phyloP scores from a whole-genome alignment of 1,140 invertebrate genomes.

The Agrilus planipennis region DNA sequence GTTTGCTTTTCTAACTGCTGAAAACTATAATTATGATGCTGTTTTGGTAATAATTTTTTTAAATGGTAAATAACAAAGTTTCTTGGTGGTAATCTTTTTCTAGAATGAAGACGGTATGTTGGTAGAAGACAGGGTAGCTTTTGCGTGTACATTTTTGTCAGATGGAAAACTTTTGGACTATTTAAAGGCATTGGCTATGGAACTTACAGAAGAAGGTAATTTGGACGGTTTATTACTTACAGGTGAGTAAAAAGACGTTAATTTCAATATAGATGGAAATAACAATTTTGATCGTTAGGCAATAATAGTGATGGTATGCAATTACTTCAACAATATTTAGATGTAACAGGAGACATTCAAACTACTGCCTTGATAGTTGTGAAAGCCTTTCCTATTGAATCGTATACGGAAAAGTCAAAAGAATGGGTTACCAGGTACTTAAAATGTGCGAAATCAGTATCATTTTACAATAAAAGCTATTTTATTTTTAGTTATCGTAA shows the following conservation, averaged over 20 bases:
- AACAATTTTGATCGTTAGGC: constrained; percentile 40
- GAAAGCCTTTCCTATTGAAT: constrained; percentile 52
- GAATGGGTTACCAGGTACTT: constrained; percentile 23
- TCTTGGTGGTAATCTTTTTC: too few species aligned
- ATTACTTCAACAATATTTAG: constrained; percentile 79
- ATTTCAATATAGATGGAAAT: constrained; percentile 3
- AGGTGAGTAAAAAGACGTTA: constrained; percentile 37
- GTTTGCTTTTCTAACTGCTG: constrained; percentile 81
- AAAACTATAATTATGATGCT: constrained; percentile 64
- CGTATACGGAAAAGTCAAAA: constrained; percentile 29
- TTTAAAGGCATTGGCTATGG: constrained; percentile 55
- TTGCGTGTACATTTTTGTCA: constrained; percentile 80
- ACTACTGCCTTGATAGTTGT: constrained; percentile 74
- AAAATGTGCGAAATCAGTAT: neutral
- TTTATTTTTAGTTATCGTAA: constrained; percentile 49
- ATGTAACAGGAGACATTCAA: constrained; percentile 85
- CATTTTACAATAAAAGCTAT: constrained; percentile 3
- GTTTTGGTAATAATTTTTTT: constrained; percentile 52
- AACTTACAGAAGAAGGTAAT: constrained; percentile 64
- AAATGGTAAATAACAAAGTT: too few species aligned
- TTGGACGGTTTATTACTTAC: constrained; percentile 79
- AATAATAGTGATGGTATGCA: constrained; percentile 59
- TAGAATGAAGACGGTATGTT: constrained; percentile 69
- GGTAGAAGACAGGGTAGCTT: constrained; percentile 83
- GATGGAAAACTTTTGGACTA: constrained; percentile 71